Evolutionary conservation across 2,888 invertebrate genomes (phyloP).

Genomic region (Lampropteryx suffumata): DNA sequence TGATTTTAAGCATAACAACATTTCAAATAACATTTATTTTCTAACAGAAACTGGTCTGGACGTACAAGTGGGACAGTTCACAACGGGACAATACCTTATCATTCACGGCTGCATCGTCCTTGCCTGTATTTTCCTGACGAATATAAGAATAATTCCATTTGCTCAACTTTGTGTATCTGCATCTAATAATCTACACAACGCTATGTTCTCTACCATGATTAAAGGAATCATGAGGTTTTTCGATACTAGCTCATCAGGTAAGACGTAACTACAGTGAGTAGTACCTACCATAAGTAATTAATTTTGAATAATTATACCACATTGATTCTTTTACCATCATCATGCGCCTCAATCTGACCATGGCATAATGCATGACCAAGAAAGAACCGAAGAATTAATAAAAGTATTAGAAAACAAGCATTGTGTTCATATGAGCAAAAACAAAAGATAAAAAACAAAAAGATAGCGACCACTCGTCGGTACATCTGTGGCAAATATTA

Average conservation of each 20-base stretch:
- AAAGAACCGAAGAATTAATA: no score
- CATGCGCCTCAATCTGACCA: no score
- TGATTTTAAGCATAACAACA: no score
- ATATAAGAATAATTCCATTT: constrained; percentile 85
- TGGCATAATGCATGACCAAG: no score
- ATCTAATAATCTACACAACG: constrained; percentile 86
- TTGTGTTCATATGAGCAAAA: constrained; percentile 3
- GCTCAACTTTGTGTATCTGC: constrained; percentile 85
- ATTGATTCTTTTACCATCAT: no score
- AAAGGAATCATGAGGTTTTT: constrained; percentile 86
- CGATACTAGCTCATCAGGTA: constrained; percentile 90
- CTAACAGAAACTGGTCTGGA: constrained; percentile 58
- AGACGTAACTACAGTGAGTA: constrained; percentile 3
- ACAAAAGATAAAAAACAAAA: no score
- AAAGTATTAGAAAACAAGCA: no score
- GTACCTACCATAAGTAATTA: no score
- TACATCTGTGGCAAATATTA: constrained; percentile 31
- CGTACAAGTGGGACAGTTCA: constrained; percentile 65
- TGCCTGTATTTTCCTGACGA: constrained; percentile 79
- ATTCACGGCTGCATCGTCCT: constrained; percentile 83
- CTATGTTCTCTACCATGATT: constrained; percentile 85
- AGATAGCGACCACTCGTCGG: constrained; percentile 24
- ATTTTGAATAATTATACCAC: no score
- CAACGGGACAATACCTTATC: constrained; percentile 80
- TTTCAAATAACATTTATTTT: no score